A percentile compares a stretch with the other conserved stretches of the same genome.
phyloP scores from a whole-genome alignment of 2,113 vertebrate species.

The Emydocephalus ijimae region DNA sequence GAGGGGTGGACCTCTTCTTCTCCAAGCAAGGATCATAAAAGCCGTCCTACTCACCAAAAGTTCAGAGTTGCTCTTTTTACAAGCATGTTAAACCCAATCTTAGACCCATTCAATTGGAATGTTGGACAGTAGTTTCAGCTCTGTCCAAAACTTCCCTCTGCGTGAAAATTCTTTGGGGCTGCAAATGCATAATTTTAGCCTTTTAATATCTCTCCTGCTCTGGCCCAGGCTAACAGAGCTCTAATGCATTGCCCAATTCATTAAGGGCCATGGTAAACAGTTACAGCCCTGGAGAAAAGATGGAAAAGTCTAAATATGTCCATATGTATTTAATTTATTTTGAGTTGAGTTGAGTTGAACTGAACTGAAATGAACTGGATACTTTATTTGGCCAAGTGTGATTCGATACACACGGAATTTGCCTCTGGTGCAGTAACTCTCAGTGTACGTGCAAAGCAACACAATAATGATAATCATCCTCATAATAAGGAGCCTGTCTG shows the following conservation, averaged over 20 bases:
- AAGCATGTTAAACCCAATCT: not conserved
- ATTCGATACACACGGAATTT: not conserved
- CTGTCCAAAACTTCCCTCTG: rapidly evolving
- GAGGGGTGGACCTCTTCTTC: conserved; percentile 39
- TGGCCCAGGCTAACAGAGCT: not conserved
- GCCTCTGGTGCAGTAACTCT: not conserved
- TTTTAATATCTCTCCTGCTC: not conserved
- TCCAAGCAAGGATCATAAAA: conserved; percentile 43
- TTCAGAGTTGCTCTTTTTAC: not conserved
- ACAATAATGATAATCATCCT: too few relatives aligned
- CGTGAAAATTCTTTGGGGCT: not conserved
- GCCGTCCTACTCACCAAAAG: conserved; percentile 21
- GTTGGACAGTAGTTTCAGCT: not conserved
- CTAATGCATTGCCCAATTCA: rapidly evolving
- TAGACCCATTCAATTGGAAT: not conserved
- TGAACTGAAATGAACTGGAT: not conserved
- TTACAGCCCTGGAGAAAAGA: not conserved
- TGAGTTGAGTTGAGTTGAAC: not conserved
- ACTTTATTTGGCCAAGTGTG: not conserved
- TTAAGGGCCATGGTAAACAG: not conserved
- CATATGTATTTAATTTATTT: not conserved
- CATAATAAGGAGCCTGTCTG: too few relatives aligned
- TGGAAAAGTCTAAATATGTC: not conserved
- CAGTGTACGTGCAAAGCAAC: not conserved
- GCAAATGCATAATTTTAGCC: not conserved